These are phyloP conservation scores for Cydia fagiglandana DNA, from an alignment of 1,140 invertebrate species.

Conservation along the genomic window DNA sequence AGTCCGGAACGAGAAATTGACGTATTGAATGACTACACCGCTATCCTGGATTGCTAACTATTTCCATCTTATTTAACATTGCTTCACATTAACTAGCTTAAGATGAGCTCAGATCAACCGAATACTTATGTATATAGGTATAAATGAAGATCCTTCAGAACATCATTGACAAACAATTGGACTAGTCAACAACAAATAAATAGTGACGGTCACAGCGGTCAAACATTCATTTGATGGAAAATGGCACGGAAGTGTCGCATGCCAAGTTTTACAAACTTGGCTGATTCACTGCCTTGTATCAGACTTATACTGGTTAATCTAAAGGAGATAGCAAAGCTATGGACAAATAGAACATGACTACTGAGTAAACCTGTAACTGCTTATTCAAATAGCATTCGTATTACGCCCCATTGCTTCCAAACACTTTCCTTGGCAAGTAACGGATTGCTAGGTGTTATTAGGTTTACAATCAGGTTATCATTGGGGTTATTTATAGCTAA, in stretches of 20 bases:
- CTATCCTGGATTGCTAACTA: conserved; percentile 2
- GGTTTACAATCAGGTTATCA: background rate
- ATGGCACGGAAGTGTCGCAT: no score
- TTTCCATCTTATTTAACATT: background rate
- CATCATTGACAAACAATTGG: background rate
- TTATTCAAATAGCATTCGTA: background rate
- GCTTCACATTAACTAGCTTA: background rate
- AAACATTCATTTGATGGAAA: no score
- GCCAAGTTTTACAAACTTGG: no score
- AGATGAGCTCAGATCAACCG: background rate
- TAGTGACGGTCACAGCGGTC: no score
- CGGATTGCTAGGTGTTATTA: background rate
- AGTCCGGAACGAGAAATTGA: conserved; percentile 13
- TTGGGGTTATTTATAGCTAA: no score
- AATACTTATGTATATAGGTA: background rate
- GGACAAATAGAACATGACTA: background rate
- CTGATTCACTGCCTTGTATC: no score
- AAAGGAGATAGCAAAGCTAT: no score
- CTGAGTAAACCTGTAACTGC: background rate
- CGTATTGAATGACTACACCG: conserved; percentile 2
- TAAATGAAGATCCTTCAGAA: background rate
- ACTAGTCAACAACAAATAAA: background rate
- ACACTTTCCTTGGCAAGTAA: background rate
- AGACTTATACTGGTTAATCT: no score
- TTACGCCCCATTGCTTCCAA: background rate